Evolutionary conservation across 2,797 vertebrate species (phyloP).

Genomic region (Notolabrus celidotus): DNA sequence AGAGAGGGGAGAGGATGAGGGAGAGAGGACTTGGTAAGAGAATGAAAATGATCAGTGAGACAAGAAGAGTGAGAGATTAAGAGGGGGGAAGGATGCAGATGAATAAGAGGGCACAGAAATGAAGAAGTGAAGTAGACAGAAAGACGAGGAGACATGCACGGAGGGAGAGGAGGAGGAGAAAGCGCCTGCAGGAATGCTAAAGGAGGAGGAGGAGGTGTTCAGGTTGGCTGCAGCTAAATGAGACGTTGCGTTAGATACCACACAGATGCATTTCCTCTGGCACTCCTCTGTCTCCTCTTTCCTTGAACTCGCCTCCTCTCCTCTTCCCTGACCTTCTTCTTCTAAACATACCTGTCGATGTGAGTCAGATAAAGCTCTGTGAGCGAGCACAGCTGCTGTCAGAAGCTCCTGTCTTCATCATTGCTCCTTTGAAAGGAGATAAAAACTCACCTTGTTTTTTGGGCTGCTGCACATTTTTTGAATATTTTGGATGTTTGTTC

Average conservation of each 20-base stretch:
- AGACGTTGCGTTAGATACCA: conserved; percentile 52
- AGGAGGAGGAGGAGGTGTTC: conserved; percentile 46
- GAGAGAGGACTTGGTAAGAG: not conserved
- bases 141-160: not conserved
- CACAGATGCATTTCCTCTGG: conserved; percentile 50
- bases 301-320: not conserved
- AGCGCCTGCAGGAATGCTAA: conserved; percentile 22
- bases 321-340: not conserved
- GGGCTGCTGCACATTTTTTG: conserved; percentile 23
- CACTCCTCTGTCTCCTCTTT: conserved; percentile 7
- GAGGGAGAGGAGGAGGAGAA: conserved; percentile 3
- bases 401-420: not conserved
- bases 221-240: conserved; percentile 62
- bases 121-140: not conserved
- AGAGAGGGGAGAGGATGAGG: not conserved
- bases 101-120: not conserved
- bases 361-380: not conserved
- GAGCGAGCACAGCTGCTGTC: conserved; percentile 1
- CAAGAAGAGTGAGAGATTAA: not conserved
- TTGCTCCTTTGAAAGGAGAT: not conserved
- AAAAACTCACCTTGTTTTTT: not conserved
- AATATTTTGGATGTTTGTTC: conserved; percentile 18
- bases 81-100: not conserved
- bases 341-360: not conserved
- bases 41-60: too few species aligned